These are phyloP conservation scores for Cydia pomonella DNA, from an alignment of 1,140 invertebrate species.

Conservation along the genomic window DNA sequence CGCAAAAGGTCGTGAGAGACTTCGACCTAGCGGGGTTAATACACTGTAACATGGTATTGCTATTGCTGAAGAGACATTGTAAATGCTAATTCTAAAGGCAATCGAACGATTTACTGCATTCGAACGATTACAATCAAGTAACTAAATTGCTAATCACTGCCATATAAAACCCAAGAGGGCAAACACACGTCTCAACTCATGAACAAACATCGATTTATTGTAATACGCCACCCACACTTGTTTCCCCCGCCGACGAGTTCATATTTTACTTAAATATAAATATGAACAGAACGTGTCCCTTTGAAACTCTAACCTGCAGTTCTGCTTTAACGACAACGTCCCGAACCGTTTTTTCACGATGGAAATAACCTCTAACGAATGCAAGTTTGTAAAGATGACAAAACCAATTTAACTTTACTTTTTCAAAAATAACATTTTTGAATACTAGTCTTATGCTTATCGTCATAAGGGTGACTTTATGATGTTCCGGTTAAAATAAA, in stretches of 20 bases:
- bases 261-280: slow-evolving; percentile 9
- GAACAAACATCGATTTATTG: slow-evolving; percentile 9
- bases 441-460: slow-evolving; percentile 35
- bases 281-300: slow-evolving; percentile 36
- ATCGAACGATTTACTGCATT: slow-evolving; percentile 5
- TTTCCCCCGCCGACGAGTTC: slow-evolving; percentile 3
- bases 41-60: not conserved
- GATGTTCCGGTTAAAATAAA: slow-evolving; percentile 45
- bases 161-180: not conserved
- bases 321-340: slow-evolving; percentile 39
- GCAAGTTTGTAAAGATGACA: slow-evolving; percentile 40
- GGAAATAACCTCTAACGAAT: slow-evolving; percentile 60
- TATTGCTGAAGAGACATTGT: not conserved
- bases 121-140: slow-evolving; percentile 4
- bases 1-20: slow-evolving; percentile 10
- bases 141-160: slow-evolving; percentile 11
- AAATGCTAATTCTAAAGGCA: slow-evolving; percentile 1
- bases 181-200: not conserved
- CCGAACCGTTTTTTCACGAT: slow-evolving; percentile 43
- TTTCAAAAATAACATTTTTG: slow-evolving; percentile 29
- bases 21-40: slow-evolving; percentile 9
- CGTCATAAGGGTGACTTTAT: slow-evolving; percentile 54
- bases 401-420: slow-evolving; percentile 32
- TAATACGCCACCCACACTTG: slow-evolving; percentile 7
- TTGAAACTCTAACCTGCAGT: slow-evolving; percentile 44